Conservation (phyloP, 1,140 invertebrate species). For the Meloidogyne hapla region DNA sequence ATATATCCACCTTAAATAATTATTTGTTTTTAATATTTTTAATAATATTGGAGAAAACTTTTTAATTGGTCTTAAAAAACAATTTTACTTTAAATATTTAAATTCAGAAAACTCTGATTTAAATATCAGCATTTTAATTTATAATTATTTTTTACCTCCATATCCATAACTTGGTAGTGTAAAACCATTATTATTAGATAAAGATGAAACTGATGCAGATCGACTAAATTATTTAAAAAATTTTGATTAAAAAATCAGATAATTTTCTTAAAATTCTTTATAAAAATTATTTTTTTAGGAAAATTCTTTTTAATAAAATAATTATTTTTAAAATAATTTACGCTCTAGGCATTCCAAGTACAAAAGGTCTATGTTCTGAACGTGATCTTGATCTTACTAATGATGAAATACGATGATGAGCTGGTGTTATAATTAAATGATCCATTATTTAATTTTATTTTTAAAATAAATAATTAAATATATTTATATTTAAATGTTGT, state of each 20-base stretch:
- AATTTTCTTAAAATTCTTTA: no score
- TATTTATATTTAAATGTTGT: constrained; percentile 5
- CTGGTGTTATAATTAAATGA: constrained; percentile 21
- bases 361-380: constrained; percentile 13
- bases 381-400: constrained; percentile 33
- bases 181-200: constrained; percentile 31
- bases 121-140: neutral
- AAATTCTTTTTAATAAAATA: no score
- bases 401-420: constrained; percentile 40
- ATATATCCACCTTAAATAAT: constrained; percentile 24
- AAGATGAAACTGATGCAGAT: constrained; percentile 31
- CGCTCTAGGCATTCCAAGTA: constrained; percentile 6
- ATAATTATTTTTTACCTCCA: constrained; percentile 8
- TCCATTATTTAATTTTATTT: no score
- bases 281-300: no score
- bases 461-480: neutral
- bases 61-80: no score
- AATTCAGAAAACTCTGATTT: neutral
- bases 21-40: neutral
- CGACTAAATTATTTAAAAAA: constrained; percentile 25
- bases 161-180: constrained; percentile 39
- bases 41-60: no score
- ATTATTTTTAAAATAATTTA: neutral
- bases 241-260: no score
- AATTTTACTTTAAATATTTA: no score